Evolutionary conservation across 2,888 invertebrate genomes (phyloP), one percentile per base, ranked within the genome.

Genomic region (Malacosoma neustria): DNA sequence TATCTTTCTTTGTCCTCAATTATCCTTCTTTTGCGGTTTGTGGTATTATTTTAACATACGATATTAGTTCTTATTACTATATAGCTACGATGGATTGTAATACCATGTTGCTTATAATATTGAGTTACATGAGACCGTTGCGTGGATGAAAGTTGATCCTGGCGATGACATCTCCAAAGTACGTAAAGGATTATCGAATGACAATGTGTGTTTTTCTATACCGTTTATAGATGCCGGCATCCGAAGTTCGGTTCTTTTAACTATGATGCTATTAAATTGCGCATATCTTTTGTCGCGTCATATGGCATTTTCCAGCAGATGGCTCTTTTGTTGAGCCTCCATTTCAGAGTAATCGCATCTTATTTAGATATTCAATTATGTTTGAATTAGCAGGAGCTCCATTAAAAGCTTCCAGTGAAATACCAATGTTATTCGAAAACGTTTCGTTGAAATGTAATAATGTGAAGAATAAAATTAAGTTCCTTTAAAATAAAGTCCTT

Each of bases 171-270:
- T 85, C 77, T 79, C 74, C 61, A 62, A 66, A 65, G 73, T 72
- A 71, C 65, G 74, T 76, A 84, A 85, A 85, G 85, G 85, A 81
- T 85, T 85, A 85, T 85, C 81, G 69, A 75, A 82, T 84, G 80
- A 82, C 84, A 81, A 75, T 75, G 63, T 69, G 58, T 48, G 50
- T 74, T 81, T 81, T 85, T 79, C 57, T 60, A 55, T 57, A 57
- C 52, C 53, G 59, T 54, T 69, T 71, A 70, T 65, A 66, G 62
- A 57, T 9, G 9, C 9, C 47, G 52, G 60, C 61, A 72, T 81
- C 79, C 71, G 54, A 61, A 65, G 69, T 43, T 43, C 63, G 57
- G 62, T 63, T 73, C 69, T 76, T 79, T 73, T 67, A 64, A 70
- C 72, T 77, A 72, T 68, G 72, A 79, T 65, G 76, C 79, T 84